Base-by-base conservation (phyloP, 2,888 invertebrate species). In the Amphipyra berbera region DNA sequence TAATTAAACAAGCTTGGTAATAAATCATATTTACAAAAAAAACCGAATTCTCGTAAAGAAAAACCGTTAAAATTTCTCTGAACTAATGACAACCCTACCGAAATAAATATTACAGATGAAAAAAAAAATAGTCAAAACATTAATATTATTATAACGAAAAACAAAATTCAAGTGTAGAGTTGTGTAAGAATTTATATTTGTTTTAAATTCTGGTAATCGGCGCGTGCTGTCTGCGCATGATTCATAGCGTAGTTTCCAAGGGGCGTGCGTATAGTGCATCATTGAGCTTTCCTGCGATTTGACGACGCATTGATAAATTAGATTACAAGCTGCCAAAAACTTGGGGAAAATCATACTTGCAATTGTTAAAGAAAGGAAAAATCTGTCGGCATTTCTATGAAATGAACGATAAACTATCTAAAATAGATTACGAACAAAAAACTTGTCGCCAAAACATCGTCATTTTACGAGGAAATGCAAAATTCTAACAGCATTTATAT, bases 391-490 rank as follows among this genome's bases (percentile, higher is more conserved):
- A 21, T 62, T 33, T 62, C 63, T 27, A 30, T 30, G 30, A 30
- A 30, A 30, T 30, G 30, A 30, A 30, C 30, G 30, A 30, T 0
- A 30, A 30, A 6, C 30, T 2, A 49, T 30, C 7, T 30, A 30
- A 30, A 30, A 30, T 30, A 45, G 14, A 49, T 53, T 8, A 68
- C 4, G 21, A 6, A 21, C 10, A 38, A 15, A n/a, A 50, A 30
- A 38, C 35, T 37, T 30, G 37, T 10, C 9, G 37, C 12, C 37
- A 37, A 66, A 21, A 27, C 14, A 40, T 21, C 21, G 46, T 65
- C 37, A 61, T 69, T 56, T 50, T 72, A 66, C 52, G 38, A 44
- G 61, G 76, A 78, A 76, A 62, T 60, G 30, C 44, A 55, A 61
- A 44, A 35, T 40, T 54, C 33, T 4, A 4, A 37, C 9, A 10